phyloP scores from a whole-genome alignment of 2,113 vertebrate genomes.

The Oryzias melastigma region DNA sequence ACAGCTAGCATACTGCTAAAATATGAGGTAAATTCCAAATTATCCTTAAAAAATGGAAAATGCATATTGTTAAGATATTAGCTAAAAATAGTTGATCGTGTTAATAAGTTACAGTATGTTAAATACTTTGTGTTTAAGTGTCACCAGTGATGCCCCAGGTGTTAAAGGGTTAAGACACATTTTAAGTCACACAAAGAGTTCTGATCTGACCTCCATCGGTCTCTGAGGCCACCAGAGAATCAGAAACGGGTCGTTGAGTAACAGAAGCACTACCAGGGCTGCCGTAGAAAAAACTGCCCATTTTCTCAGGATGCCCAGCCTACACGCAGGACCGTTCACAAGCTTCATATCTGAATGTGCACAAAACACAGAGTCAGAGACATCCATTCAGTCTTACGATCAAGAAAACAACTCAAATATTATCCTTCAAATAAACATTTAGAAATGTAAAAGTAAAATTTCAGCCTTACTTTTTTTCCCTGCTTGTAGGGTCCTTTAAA shows the following conservation, averaged over 20 bases:
- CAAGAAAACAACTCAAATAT: not conserved
- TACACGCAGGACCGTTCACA: not conserved
- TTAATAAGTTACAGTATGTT: no score
- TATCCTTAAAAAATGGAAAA: no score
- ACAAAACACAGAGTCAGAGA: not conserved
- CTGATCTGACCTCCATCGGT: slow-evolving; percentile 29
- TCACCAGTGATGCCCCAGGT: no score
- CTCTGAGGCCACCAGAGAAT: slow-evolving; percentile 36
- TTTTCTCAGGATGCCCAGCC: not conserved
- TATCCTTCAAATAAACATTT: no score
- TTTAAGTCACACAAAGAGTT: not conserved
- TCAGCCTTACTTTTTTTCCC: slow-evolving; percentile 25
- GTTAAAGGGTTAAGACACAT: no score
- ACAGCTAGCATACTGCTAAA: no score
- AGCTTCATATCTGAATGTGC: slow-evolving; percentile 21
- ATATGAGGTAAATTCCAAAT: no score
- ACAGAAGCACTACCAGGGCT: not conserved
- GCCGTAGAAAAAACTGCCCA: slow-evolving; percentile 15
- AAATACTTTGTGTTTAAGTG: no score
- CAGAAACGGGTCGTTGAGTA: slow-evolving; percentile 35
- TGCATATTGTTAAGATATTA: no score
- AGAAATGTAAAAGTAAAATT: not conserved
- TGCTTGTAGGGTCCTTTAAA: not conserved
- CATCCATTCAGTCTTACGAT: not conserved
- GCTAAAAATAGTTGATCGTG: no score